Percentiles rank a stretch among this genome's conserved stretches.
These are phyloP conservation scores for Sisyra nigra DNA, from an alignment of 2,888 invertebrate genomes.

Conservation along the genomic window DNA sequence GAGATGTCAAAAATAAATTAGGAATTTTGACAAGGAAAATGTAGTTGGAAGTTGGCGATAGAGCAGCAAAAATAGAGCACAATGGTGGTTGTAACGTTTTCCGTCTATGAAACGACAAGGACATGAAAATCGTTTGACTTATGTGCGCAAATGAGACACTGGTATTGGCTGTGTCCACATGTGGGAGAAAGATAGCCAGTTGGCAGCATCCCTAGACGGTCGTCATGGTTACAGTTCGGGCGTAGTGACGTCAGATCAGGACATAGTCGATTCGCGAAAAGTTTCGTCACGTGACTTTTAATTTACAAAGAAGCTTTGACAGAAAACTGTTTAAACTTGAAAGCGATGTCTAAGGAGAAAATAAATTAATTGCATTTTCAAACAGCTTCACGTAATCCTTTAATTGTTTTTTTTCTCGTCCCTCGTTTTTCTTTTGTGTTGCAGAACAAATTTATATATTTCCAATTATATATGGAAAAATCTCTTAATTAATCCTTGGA, in stretches of 20 bases:
- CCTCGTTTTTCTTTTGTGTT: background rate
- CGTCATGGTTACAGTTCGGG: slow-evolving; percentile 21
- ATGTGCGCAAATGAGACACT: too few species aligned
- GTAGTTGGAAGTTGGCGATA: too few species aligned
- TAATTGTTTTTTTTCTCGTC: background rate
- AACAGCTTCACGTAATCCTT: background rate
- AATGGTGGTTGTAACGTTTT: too few species aligned
- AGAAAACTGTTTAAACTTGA: slow-evolving; percentile 3
- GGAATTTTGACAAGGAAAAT: too few species aligned
- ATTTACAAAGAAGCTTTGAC: slow-evolving; percentile 8
- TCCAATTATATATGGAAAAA: background rate
- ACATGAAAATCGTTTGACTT: too few species aligned
- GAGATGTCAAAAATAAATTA: too few species aligned
- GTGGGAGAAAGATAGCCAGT: background rate
- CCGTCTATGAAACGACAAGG: too few species aligned
- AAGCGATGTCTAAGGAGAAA: background rate
- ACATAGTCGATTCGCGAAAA: slow-evolving; percentile 6
- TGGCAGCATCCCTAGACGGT: slow-evolving; percentile 26
- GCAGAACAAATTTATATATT: background rate
- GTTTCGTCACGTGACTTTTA: slow-evolving; percentile 9
- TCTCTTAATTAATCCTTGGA: background rate
- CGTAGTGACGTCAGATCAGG: slow-evolving; percentile 11
- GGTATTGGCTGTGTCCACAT: too few species aligned
- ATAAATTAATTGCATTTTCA: slow-evolving; percentile 4
- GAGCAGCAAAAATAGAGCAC: too few species aligned